Evolutionary conservation across 23 tunicate genomes (phyloP), one percentile per base, ranked within the genome.

Genomic region (Trididemnum miniatum): DNA sequence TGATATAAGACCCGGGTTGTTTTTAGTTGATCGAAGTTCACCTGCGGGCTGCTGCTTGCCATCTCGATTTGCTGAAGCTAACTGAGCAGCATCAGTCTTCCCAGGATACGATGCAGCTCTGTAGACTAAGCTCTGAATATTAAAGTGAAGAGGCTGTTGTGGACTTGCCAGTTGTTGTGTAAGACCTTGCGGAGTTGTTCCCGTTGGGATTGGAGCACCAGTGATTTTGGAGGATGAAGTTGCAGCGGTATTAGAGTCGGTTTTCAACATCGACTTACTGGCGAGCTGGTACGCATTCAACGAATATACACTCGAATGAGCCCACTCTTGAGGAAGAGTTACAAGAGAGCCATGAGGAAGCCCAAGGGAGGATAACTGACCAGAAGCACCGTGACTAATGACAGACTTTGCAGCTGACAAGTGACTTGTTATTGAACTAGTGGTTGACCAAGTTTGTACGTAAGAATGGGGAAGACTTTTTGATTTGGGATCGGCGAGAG

Each of bases 81-180:
- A n/a, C 12, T 20, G 38, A 24, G 18, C 57, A 73, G 2, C 38
- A 51, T 20, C 22, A 7, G 40, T 26, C 32, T 54, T 77, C 18
- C 29, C 73, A 0, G 89, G 78, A 30, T 82, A 44, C 25, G 72
- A 29, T 34, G 31, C 0, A 1, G 71, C 97, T 82, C 76, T 91
- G 81, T 91, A 91, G 0, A 91, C 97, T 39, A 91, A 69, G 39
- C 81, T 91, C 34, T 82, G 90, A 15, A 91, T 91, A 69, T 91
- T 91, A 37, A 85, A 91, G 65, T 86, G 97, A 2, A 35, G 74
- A 28, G 97, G 84, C 37, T 85, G 84, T 31, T 82, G 31, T 2
- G 79, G 79, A 12, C 59, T 38, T 3, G 79, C 37, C 25, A 73
- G 37, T 38, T 5, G 75, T n/a, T 67, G 75, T 4, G 67, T 22